A percentile compares a stretch with the other conserved stretches of the same genome.
Evolutionary conservation across 1,140 invertebrate species (phyloP).

Genomic region (Tenebrio molitor): DNA sequence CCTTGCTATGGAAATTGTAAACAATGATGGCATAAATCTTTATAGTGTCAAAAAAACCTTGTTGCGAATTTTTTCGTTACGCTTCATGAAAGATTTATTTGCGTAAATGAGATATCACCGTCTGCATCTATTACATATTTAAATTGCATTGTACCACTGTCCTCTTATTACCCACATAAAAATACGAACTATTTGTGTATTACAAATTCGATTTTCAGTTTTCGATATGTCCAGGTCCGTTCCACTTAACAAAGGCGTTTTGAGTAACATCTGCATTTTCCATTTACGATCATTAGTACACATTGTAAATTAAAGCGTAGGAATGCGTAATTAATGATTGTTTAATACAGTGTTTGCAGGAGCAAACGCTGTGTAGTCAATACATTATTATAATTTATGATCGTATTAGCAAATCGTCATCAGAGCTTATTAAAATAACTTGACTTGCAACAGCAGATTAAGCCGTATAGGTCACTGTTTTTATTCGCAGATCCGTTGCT

Average conservation of each 20-base stretch:
- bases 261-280: slow-evolving; percentile 18
- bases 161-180: background rate
- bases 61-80: slow-evolving; percentile 31
- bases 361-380: background rate
- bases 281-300: slow-evolving; percentile 1
- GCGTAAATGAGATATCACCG: slow-evolving; percentile 7
- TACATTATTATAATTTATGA: slow-evolving; percentile 8
- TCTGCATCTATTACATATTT: slow-evolving; percentile 8
- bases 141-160: slow-evolving; percentile 12
- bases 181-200: too few relatives aligned
- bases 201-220: too few relatives aligned
- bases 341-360: background rate
- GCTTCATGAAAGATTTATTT: slow-evolving; percentile 21
- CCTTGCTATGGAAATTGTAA: slow-evolving; percentile 26
- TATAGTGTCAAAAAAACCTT: slow-evolving; percentile 8
- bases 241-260: background rate
- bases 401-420: slow-evolving; percentile 10
- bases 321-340: slow-evolving; percentile 19
- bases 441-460: slow-evolving; percentile 6
- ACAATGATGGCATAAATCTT: slow-evolving; percentile 32
- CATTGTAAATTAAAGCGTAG: slow-evolving; percentile 3
- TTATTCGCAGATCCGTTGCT: too few relatives aligned
- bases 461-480: too few relatives aligned
- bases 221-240: too few relatives aligned
- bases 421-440: slow-evolving; percentile 14